phyloP scores from a whole-genome alignment of 2,113 vertebrate genomes.

The Podilymbus podiceps region DNA sequence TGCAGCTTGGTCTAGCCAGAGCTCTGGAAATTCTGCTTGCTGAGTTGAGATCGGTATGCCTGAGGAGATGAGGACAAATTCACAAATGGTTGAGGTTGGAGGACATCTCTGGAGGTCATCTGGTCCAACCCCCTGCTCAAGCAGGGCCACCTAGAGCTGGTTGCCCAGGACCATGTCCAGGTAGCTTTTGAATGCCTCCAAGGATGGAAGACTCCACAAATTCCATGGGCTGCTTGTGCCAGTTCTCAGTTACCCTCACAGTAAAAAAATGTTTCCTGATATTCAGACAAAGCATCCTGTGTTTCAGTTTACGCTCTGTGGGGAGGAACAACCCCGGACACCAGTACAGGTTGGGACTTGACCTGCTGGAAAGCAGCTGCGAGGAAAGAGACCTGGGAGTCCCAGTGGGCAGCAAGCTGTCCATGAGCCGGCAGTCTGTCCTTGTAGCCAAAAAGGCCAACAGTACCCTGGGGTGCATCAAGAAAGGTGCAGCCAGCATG shows the following conservation, averaged over 20 bases:
- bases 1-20: neutral
- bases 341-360: too few species aligned
- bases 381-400: too few species aligned
- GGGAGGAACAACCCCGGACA: too few species aligned
- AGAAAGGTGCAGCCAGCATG: too few species aligned
- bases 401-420: too few species aligned
- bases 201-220: neutral
- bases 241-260: neutral
- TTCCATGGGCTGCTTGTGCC: neutral
- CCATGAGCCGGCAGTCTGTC: too few species aligned
- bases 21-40: neutral
- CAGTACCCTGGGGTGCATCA: too few species aligned
- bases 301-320: neutral
- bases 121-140: neutral
- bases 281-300: neutral
- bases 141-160: neutral
- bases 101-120: neutral
- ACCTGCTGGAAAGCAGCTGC: too few species aligned
- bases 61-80: neutral
- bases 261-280: neutral
- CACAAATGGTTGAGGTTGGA: neutral
- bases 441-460: too few species aligned
- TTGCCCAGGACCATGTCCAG: neutral
- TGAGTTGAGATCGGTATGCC: neutral
- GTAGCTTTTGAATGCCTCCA: neutral